Evolutionary conservation across 1,140 invertebrate species (phyloP).

Genomic region (Elysia chlorotica): DNA sequence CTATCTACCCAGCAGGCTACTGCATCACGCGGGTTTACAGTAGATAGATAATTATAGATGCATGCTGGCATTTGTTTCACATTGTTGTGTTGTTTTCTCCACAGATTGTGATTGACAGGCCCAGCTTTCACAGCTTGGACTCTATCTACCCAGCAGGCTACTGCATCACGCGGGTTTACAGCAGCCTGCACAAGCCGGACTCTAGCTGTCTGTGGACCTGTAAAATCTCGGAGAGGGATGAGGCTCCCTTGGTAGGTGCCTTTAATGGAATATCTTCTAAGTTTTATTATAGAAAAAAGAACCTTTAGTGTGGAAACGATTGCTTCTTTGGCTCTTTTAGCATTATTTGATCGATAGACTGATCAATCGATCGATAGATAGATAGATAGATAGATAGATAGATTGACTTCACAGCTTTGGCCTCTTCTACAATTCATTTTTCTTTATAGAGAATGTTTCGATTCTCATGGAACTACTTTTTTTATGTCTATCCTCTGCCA

Average conservation of each 20-base stretch:
- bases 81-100: slow-evolving; percentile 14
- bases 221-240: slow-evolving; percentile 77
- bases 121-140: slow-evolving; percentile 74
- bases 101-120: slow-evolving; percentile 69
- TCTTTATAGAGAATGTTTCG: no score
- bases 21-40: slow-evolving; percentile 79
- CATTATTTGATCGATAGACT: no score
- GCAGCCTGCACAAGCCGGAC: slow-evolving; percentile 72
- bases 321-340: no score
- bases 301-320: no score
- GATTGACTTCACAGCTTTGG: no score
- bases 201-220: slow-evolving; percentile 82
- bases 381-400: no score
- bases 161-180: slow-evolving; percentile 79
- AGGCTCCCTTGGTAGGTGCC: slow-evolving; percentile 69
- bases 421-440: no score
- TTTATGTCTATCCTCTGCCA: slow-evolving; percentile 39
- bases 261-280: no score
- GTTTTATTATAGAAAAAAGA: no score
- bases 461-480: no score
- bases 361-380: no score
- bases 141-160: slow-evolving; percentile 81
- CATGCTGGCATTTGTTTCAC: background rate
- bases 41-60: slow-evolving; percentile 55
- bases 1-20: slow-evolving; percentile 81